Base-by-base conservation (phyloP, 2,888 invertebrate species). In the Drosophila meridiana region DNA sequence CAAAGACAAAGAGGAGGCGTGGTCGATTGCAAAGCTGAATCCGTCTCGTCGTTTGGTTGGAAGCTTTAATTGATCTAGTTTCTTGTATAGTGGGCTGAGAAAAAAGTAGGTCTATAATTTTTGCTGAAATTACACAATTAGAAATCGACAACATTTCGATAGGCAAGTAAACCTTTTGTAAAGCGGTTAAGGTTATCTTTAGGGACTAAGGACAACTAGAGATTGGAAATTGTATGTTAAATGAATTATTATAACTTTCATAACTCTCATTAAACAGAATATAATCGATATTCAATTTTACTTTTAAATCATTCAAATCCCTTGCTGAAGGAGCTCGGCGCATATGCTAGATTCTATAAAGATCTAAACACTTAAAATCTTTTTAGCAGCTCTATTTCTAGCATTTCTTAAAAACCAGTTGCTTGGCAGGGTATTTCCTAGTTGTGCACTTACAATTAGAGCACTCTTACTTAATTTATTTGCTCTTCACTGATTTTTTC, bases 401-500 rank as follows among this genome's bases (percentile, higher is more conserved):
- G 20, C 20, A 20, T 20, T 14, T 14, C 2, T 30, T 3, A 9
- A n/a, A 9, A n/a, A 11, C n/a, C 5, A 32, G 0, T 30, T 20
- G 6, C 3, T 52, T 7, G 7, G 1, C 50, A 52, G 34, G 52
- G 52, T 52, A 52, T 34, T 20, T 34, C 20, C 7, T 3, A 34
- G 52, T 11, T 20, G 34, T 13, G 3, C 52, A 34, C 20, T 52
- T 20, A 7, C 52, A 13, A 11, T 20, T 20, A 20, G 52, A 20
- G 11, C 20, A 34, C 9, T 52, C n/a, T 32, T 32, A 4, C 32
- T 60, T 30, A 11, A 26, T 36, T 42, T 52, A 58, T 56, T 67
- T 70, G n/a, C 8, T 34, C 26, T 45, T 45, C 14, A 50, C n/a
- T 50, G 60, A 57, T 55, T 50, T 65, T 59, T 67, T 47, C 59